Evolutionary conservation across 2,113 vertebrate genomes (phyloP), one percentile per base, ranked within the genome.

Genomic region (Psilopogon haemacephalus): DNA sequence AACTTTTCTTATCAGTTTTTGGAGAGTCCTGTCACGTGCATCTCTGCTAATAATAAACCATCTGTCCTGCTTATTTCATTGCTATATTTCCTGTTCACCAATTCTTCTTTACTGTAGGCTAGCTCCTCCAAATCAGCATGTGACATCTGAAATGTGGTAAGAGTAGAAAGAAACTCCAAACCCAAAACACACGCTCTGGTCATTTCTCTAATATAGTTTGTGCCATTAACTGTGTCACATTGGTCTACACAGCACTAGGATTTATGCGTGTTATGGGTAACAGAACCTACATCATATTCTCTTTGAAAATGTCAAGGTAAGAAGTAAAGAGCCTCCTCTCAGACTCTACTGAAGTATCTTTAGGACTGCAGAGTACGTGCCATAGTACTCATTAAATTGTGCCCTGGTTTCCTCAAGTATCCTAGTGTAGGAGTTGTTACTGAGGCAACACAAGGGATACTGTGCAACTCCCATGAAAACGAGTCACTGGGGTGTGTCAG

Each of bases 401-500:
- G 93, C 79, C 85, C 95, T 91, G 86, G 58, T 90, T 95, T 95
- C 88, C 72, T 91, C 85, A 64, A 77, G 88, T 71, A 27, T 62
- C 81, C 87, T 46, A 3, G 59, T 56, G 86, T 90, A 81, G 93
- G 86, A 95, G 86, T 84, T 87, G 88, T 84, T 86, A 59, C 93
- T 91, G 93, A 86, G 89, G 62, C 50, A 86, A 92, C 84, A 48
- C 69, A 67, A 46, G 59, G 74, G 20, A 46, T 60, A 1, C 63
- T 78, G 42, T 84, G 76, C 62, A 71, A 19, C 37, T 92, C 71
- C 80, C 11, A 1, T 38, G 26, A 76, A 82, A 93, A 69, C 65
- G 85, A 87, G 78, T 73, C 71, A 63, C 75, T 8, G 55, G 28
- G 75, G 75, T 20, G 75, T 73, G 89, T 80, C 88, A 30, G 79